Evolutionary conservation across 1,140 invertebrate species (phyloP).

Genomic region (Drosophila biarmipes): DNA sequence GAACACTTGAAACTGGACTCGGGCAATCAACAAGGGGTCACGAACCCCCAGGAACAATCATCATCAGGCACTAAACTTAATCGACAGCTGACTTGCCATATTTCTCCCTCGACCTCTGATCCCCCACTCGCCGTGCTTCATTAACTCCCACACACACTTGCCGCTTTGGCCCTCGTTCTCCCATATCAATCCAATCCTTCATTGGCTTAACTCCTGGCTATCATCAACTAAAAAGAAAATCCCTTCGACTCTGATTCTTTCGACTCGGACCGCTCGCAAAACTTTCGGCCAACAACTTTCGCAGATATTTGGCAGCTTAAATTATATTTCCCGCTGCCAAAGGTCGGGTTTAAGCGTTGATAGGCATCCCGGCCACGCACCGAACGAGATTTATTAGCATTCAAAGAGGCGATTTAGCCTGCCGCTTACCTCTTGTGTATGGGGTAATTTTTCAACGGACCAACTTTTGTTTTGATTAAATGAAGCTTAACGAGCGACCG

Average conservation of each 20-base stretch:
- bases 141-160: conserved; percentile 45
- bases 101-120: conserved; percentile 39
- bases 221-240: conserved; percentile 46
- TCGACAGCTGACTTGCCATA: conserved; percentile 55
- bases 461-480: conserved; percentile 84
- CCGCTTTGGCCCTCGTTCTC: conserved; percentile 11
- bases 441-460: conserved; percentile 72
- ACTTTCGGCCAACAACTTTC: conserved; percentile 40
- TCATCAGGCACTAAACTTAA: conserved; percentile 54
- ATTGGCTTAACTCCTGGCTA: conserved; percentile 60
- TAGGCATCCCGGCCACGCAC: conserved; percentile 33
- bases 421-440: conserved; percentile 52
- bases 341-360: conserved; percentile 64
- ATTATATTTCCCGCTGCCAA: conserved; percentile 57
- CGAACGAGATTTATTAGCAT: conserved; percentile 82
- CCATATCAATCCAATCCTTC: conserved; percentile 48
- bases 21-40: conserved; percentile 58
- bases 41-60: conserved; percentile 48
- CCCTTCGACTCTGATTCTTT: conserved; percentile 31
- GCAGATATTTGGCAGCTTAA: conserved; percentile 49
- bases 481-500: conserved; percentile 76
- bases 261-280: conserved; percentile 1
- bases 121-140: conserved; percentile 54
- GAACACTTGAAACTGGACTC: conserved; percentile 8
- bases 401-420: conserved; percentile 75